Conservation (phyloP, 2,113 vertebrate species). For the Tetrao urogallus region DNA sequence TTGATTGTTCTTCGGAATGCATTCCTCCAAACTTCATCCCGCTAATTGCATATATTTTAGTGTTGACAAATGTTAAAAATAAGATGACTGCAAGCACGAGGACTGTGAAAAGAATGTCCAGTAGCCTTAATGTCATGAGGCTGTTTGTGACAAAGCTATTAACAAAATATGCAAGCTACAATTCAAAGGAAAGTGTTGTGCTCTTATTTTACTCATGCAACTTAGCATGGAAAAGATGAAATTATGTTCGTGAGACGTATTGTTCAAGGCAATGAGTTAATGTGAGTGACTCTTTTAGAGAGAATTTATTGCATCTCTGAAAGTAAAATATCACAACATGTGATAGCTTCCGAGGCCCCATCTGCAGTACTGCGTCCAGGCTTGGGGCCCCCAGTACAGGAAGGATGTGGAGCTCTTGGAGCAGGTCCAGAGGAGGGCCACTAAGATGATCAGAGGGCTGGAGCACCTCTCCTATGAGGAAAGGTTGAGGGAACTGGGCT, state of each 20-base stretch:
- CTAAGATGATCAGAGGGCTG: too few species aligned
- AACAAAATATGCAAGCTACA: conserved; percentile 48
- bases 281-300: conserved; percentile 39
- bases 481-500: too few species aligned
- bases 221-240: conserved; percentile 55
- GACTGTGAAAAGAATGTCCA: conserved; percentile 21
- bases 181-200: conserved; percentile 60
- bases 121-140: conserved; percentile 36
- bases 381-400: too few species aligned
- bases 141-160: conserved; percentile 60
- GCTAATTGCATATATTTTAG: conserved; percentile 55
- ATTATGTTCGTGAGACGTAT: conserved; percentile 70
- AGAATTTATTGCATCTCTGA: conserved; percentile 46
- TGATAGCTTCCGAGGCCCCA: too few species aligned
- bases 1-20: conserved; percentile 55
- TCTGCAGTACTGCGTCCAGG: too few species aligned
- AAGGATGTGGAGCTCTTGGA: too few species aligned
- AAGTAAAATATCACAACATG: conserved; percentile 40
- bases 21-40: conserved; percentile 52
- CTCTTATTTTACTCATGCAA: conserved; percentile 60
- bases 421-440: too few species aligned
- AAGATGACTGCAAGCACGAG: not conserved
- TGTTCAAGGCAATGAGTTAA: conserved; percentile 68
- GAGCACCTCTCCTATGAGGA: too few species aligned
- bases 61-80: conserved; percentile 59